Evolutionary conservation across 2,888 invertebrate genomes (phyloP).

Genomic region (Eremobia ochroleuca): DNA sequence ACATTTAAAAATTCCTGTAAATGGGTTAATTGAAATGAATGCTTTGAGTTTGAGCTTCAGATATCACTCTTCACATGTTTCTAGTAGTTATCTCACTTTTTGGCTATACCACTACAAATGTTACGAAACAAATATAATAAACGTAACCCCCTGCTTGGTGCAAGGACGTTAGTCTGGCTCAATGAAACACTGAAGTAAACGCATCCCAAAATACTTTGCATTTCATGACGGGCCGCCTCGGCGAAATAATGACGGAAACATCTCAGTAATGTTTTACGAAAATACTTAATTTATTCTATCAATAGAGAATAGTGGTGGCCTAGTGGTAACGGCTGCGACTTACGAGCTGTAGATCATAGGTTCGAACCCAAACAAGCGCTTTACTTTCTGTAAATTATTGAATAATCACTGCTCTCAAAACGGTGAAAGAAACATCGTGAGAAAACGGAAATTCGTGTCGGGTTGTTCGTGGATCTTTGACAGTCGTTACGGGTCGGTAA

Average conservation of each 20-base stretch:
- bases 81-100: not conserved
- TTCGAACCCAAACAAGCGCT: too few relatives aligned
- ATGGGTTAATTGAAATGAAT: too few relatives aligned
- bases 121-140: too few relatives aligned
- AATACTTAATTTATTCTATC: not conserved
- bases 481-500: too few relatives aligned
- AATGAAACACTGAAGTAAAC: conserved; percentile 12
- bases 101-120: not conserved
- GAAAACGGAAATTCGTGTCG: too few relatives aligned
- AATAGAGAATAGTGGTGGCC: not conserved
- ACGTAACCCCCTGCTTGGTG: not conserved
- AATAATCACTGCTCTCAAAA: too few relatives aligned
- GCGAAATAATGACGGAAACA: not conserved
- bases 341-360: too few relatives aligned
- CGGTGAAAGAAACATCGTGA: too few relatives aligned
- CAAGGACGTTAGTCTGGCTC: conserved; percentile 1
- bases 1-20: not conserved
- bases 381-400: too few relatives aligned
- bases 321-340: too few relatives aligned
- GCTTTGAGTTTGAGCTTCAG: not conserved
- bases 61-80: not conserved
- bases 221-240: not conserved
- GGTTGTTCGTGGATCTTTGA: too few relatives aligned
- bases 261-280: not conserved
- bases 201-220: conserved; percentile 14